phyloP scores from a whole-genome alignment of 2,113 vertebrate species.

The cat (Felis catus) region F.catus_Fca126_mat1.0 CM031417.1:29797501-29798000 shows the following conservation, averaged over 20 bases:
- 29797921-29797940: neutral
- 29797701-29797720: neutral
- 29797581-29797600: neutral
- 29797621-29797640: neutral
- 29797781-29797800: neutral
- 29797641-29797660: neutral
- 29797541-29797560: neutral
- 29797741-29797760: neutral
- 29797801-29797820: neutral
- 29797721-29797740: neutral
- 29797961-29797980: neutral
- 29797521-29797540: neutral
- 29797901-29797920: neutral
- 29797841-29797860: neutral
- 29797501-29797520: neutral
- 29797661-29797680: neutral
- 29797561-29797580: slow-evolving; percentile 3
- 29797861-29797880: neutral
- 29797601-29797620: neutral
- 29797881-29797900: neutral
- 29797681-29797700: neutral
- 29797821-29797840: neutral
- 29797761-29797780: neutral
- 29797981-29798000: neutral
- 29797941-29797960: neutral